Conservation (phyloP, 37 sponge, comb jelly and placozoan genomes). For the Axinella damicornis region DNA sequence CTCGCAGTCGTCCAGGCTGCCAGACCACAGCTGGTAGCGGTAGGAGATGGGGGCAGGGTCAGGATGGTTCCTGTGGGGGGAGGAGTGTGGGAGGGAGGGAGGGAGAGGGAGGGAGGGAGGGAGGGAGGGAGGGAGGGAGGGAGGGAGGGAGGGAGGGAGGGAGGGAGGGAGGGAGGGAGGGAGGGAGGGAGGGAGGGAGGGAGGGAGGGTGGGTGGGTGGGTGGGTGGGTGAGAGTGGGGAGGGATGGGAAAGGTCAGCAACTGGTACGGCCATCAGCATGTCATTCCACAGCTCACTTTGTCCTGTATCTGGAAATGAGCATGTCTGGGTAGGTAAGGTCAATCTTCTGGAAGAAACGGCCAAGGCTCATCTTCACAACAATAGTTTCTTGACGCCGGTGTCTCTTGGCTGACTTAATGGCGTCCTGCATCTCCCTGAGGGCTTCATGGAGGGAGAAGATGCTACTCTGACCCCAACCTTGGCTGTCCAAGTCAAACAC, state of each 20-base stretch:
- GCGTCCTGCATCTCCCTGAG: constrained; percentile 18
- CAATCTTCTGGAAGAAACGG: constrained; percentile 56
- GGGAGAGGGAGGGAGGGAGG: constrained; percentile 2
- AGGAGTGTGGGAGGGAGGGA: not conserved
- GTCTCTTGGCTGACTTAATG: not conserved
- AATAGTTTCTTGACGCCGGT: not conserved
- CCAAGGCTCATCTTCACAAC: constrained; percentile 64
- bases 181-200: not conserved
- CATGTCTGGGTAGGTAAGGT: constrained; percentile 52
- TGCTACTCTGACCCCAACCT: constrained; percentile 17
- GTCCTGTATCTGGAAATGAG: constrained; percentile 40
- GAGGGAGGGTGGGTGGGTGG: not conserved
- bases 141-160: not conserved
- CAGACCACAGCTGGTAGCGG: constrained; percentile 32
- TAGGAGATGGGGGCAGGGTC: constrained; percentile 5
- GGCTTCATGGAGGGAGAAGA: constrained; percentile 46
- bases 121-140: not conserved
- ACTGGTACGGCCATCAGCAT: too few relatives aligned
- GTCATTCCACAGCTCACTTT: constrained; percentile 23
- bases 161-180: constrained; percentile 9
- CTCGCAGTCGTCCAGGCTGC: not conserved
- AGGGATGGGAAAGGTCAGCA: not conserved
- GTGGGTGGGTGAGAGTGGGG: not conserved
- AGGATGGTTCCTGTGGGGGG: not conserved
- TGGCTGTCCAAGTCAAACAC: constrained; percentile 22